phyloP scores from a whole-genome alignment of 2,113 vertebrate species.

The Piaya cayana region DNA sequence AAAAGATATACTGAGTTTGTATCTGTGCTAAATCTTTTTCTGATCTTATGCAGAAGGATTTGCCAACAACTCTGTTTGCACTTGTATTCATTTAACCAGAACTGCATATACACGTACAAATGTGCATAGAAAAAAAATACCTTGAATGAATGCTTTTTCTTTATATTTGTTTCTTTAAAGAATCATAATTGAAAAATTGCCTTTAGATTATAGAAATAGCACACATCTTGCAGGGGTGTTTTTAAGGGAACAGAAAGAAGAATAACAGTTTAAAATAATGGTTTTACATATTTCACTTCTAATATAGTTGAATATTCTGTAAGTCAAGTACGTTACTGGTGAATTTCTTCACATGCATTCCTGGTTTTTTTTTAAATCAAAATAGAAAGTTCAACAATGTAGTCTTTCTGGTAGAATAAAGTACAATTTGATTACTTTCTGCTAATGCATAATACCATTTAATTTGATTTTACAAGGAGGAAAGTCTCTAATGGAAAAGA shows the following conservation, averaged over 20 bases:
- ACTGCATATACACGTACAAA: background rate
- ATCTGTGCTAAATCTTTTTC: background rate
- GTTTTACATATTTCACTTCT: background rate
- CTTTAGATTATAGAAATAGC: background rate
- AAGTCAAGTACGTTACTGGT: background rate
- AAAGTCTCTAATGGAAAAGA: constrained; percentile 24
- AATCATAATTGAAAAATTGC: background rate
- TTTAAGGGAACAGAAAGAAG: background rate
- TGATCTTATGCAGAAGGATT: background rate
- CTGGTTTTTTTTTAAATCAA: constrained; percentile 8
- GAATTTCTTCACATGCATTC: background rate
- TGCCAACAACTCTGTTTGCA: background rate
- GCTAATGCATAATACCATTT: constrained; percentile 1
- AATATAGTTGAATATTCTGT: background rate
- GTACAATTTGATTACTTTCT: constrained; percentile 29
- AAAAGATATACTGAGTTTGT: background rate
- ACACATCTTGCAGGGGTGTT: background rate
- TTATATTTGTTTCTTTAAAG: background rate
- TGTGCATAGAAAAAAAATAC: background rate
- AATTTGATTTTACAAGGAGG: constrained; percentile 40
- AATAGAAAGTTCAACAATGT: constrained; percentile 16
- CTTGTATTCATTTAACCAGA: background rate
- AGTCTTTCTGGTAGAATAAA: constrained; percentile 31
- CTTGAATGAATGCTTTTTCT: background rate
- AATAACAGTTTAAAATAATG: background rate